A percentile compares a stretch with the other conserved stretches of the same genome.
Evolutionary conservation across 2,888 invertebrate genomes (phyloP).

Genomic region (Scrobipalpa costella): DNA sequence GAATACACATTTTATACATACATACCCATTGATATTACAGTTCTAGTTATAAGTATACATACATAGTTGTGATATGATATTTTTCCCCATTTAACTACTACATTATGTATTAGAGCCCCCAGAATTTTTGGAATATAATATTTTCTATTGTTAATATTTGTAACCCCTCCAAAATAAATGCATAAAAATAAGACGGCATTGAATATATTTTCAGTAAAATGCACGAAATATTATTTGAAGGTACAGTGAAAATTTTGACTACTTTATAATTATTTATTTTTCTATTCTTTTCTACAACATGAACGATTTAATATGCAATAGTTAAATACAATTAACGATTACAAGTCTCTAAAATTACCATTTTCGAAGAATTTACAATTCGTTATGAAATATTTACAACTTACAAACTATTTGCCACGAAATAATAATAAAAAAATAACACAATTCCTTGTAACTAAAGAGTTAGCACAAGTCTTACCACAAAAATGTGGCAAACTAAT

Average conservation of each 20-base stretch:
- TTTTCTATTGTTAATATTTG: neutral
- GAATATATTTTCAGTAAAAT: conserved; percentile 26
- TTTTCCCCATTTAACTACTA: conserved; percentile 51
- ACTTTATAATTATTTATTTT: conserved; percentile 52
- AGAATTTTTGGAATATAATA: conserved; percentile 6
- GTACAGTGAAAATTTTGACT: conserved; percentile 55
- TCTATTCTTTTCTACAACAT: conserved; percentile 72
- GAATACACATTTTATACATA: conserved; percentile 54
- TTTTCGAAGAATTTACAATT: conserved; percentile 68
- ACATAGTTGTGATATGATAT: conserved; percentile 75
- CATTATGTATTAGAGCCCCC: conserved; percentile 25
- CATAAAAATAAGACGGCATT: conserved; percentile 42
- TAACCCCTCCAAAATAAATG: conserved; percentile 27
- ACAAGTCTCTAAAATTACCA: conserved; percentile 59
- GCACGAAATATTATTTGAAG: conserved; percentile 33
- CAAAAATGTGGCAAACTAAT: conserved; percentile 46
- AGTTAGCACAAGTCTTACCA: conserved; percentile 43
- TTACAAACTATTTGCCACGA: conserved; percentile 41
- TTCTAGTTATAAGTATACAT: conserved; percentile 60
- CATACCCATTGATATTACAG: conserved; percentile 55
- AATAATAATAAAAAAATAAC: conserved; percentile 40
- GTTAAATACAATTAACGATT: conserved; percentile 61
- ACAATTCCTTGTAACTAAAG: conserved; percentile 53
- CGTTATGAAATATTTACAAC: conserved; percentile 72
- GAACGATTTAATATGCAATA: conserved; percentile 65